Evolutionary conservation across 2,888 invertebrate genomes (phyloP).

Genomic region (Schizaphis graminum): DNA sequence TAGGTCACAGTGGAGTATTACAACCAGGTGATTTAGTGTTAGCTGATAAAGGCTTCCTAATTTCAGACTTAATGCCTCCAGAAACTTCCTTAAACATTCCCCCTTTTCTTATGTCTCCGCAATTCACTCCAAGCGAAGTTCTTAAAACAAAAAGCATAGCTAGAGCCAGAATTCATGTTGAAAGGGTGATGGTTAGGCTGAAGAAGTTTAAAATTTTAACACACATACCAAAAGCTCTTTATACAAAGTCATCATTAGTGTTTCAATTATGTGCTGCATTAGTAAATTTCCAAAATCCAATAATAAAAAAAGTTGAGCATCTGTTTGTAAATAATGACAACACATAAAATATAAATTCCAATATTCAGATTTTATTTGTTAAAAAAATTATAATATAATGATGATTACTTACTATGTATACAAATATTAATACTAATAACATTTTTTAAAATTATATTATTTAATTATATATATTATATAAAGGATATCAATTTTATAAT

Average conservation of each 20-base stretch:
- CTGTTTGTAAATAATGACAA: neutral
- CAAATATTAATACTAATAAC: neutral
- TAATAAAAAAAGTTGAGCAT: neutral
- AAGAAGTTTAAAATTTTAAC: neutral
- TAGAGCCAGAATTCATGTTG: conserved; percentile 1
- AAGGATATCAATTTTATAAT: neutral
- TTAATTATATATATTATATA: neutral
- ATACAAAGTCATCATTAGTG: neutral
- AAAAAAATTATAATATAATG: neutral
- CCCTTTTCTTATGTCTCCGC: conserved; percentile 31
- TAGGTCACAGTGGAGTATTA: conserved; percentile 38
- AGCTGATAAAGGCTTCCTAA: conserved; percentile 66
- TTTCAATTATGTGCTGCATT: neutral
- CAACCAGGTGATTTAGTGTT: conserved; percentile 62
- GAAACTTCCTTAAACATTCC: conserved; percentile 53
- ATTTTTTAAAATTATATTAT: neutral
- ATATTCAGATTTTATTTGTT: neutral
- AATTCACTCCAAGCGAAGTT: conserved; percentile 14
- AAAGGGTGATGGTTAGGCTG: neutral
- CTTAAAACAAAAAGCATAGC: conserved; percentile 4
- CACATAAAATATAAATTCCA: too few relatives aligned
- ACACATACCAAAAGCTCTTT: neutral
- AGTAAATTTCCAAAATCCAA: neutral
- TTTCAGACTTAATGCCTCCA: conserved; percentile 61
- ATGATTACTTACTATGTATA: neutral